Evolutionary conservation across 2,113 vertebrate genomes (phyloP).

Genomic region (Tenrec ecaudatus): DNA sequence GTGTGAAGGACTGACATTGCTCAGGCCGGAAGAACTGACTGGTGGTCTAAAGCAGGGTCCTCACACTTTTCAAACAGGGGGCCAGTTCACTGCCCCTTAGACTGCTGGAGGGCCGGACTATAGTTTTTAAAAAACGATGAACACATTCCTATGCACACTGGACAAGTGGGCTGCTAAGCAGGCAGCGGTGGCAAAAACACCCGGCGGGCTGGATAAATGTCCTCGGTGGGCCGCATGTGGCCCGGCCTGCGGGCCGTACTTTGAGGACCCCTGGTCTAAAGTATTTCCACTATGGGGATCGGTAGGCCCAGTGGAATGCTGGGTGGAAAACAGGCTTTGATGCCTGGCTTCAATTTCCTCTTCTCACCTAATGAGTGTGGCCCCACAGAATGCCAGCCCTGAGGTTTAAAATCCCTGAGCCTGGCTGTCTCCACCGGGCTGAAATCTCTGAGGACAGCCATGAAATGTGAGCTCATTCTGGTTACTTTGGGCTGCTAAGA

Average conservation of each 20-base stretch:
- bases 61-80: too few species aligned
- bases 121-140: too few species aligned
- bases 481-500: slow-evolving; percentile 8
- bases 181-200: too few species aligned
- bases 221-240: too few species aligned
- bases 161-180: too few species aligned
- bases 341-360: not conserved
- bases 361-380: not conserved
- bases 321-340: not conserved
- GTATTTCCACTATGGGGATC: not conserved
- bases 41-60: not conserved
- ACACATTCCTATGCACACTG: too few species aligned
- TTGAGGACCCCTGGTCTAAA: not conserved
- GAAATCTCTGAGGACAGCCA: not conserved
- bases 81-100: too few species aligned
- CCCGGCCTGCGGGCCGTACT: too few species aligned
- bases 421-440: not conserved
- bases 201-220: too few species aligned
- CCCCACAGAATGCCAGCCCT: not conserved
- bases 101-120: too few species aligned
- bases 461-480: not conserved
- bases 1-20: not conserved
- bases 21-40: not conserved
- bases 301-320: not conserved
- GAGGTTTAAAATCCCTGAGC: not conserved